Evolutionary conservation across 2,113 vertebrate species (phyloP), one percentile per base, ranked within the genome.

Genomic region (Ciconia stormi): DNA sequence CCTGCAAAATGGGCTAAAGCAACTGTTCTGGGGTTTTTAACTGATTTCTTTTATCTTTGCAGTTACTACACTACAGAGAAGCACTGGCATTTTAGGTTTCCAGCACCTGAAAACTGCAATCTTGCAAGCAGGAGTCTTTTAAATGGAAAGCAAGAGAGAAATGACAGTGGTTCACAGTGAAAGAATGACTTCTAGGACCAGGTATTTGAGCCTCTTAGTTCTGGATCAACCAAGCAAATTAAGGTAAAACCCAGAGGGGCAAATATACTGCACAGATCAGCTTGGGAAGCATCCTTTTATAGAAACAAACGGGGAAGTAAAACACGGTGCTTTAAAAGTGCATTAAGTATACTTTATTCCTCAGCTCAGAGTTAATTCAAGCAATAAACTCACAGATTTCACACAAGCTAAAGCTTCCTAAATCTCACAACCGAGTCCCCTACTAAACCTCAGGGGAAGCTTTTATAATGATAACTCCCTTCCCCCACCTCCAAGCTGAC

Each of bases 231-330:
- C 32, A 74, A 85, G 65, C 82, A 71, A 93, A 93, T 87, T 38
- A 93, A 91, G 86, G 76, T 89, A 96, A 90, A 96, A 90, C 67
- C 69, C 65, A 87, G 65, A 91, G 93, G 80, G 88, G 90, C 81
- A 92, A 88, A 95, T 70, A 94, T 29, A 80, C 88, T 44, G 46
- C 88, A 90, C 38, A 66, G 90, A 93, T 93, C 55, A 50, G 55
- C 90, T 93, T 83, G 82, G 71, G 95, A 95, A 93, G 52, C 84
- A 94, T 82, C 93, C 85, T 96, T 95, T 94, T 90, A 80, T 90
- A 94, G 85, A 90, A 96, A 89, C 83, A 94, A 87, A 88, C 0
- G 5, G 53, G n/a, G 17, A 88, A 93, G 71, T 83, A 87, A 93
- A 94, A 87, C 53, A 59, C 32, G 11, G 38, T 62, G 78, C 87